Conservation (phyloP, 2,113 vertebrate species). For the Scomber japonicus region DNA sequence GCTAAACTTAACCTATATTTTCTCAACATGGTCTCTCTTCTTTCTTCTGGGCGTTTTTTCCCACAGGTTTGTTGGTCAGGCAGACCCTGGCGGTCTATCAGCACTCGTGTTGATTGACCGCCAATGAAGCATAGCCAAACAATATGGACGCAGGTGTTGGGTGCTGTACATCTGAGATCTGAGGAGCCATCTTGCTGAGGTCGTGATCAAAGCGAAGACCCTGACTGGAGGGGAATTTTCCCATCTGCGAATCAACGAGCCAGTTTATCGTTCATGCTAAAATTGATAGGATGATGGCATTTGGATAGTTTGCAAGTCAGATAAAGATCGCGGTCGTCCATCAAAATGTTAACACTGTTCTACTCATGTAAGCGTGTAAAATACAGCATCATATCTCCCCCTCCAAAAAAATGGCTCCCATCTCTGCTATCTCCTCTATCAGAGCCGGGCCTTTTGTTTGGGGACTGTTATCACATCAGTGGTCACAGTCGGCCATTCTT, state of each 20-base stretch:
- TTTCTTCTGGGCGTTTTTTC: constrained; percentile 20
- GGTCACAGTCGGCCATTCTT: constrained; percentile 54
- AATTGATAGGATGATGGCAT: constrained; percentile 74
- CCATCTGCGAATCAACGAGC: constrained; percentile 60
- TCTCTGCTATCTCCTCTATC: constrained; percentile 48
- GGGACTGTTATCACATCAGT: constrained; percentile 32
- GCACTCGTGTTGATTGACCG: constrained; percentile 59
- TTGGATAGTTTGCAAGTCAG: constrained; percentile 66
- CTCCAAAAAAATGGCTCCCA: neutral
- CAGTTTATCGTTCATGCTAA: constrained; percentile 69
- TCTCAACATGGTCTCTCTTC: neutral
- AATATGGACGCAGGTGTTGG: constrained; percentile 80
- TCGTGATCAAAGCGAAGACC: constrained; percentile 73
- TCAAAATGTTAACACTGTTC: constrained; percentile 61
- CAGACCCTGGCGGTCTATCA: constrained; percentile 68
- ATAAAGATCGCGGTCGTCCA: constrained; percentile 68
- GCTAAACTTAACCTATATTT: constrained; percentile 10
- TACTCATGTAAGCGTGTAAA: constrained; percentile 47
- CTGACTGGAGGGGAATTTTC: constrained; percentile 47
- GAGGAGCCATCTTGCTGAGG: constrained; percentile 55
- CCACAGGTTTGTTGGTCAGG: constrained; percentile 63
- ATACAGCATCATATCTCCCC: constrained; percentile 25
- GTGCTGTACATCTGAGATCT: constrained; percentile 56
- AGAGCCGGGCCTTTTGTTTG: constrained; percentile 34
- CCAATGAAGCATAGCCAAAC: constrained; percentile 77